Percentiles rank a stretch among this genome's conserved stretches.
phyloP scores from a whole-genome alignment of 2,797 vertebrate genomes.

The Enteromius argenteus region DNA sequence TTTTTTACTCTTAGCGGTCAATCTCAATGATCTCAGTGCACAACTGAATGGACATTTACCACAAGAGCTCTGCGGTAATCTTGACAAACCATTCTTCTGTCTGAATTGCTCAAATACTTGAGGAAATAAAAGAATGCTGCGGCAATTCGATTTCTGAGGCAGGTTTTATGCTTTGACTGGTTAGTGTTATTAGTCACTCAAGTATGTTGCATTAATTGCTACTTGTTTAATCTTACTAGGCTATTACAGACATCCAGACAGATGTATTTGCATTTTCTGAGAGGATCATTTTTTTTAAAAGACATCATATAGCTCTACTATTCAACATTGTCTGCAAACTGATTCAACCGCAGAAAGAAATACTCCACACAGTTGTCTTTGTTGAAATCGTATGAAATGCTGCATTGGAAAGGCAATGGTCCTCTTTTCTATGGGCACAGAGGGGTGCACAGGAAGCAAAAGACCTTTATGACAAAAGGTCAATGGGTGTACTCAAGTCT shows the following conservation, averaged over 20 bases:
- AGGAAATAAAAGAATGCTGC: conserved; percentile 56
- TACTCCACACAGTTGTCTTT: conserved; percentile 62
- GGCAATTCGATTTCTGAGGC: conserved; percentile 21
- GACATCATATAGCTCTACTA: conserved; percentile 52
- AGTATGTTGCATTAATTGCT: background rate
- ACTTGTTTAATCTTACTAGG: background rate
- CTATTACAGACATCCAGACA: conserved; percentile 30
- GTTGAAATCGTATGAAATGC: conserved; percentile 65
- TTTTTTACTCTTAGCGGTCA: conserved; percentile 32
- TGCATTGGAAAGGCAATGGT: conserved; percentile 60
- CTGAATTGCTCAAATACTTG: conserved; percentile 55
- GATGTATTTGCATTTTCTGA: conserved; percentile 37
- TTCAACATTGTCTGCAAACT: conserved; percentile 53
- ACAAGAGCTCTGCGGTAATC: conserved; percentile 40
- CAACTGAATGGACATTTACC: conserved; percentile 59
- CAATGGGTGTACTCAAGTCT: conserved; percentile 63
- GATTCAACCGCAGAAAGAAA: conserved; percentile 56
- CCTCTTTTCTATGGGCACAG: conserved; percentile 63
- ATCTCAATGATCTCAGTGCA: conserved; percentile 48
- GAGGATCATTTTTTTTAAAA: conserved; percentile 53
- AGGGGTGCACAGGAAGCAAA: conserved; percentile 60
- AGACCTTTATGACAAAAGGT: conserved; percentile 62
- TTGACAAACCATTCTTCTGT: conserved; percentile 55
- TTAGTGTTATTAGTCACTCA: conserved; percentile 25
- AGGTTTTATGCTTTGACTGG: conserved; percentile 39